A percentile compares a stretch with the other conserved stretches of the same genome.
phyloP scores from a whole-genome alignment of 2,113 vertebrate species.

The Neofelis nebulosa region DNA sequence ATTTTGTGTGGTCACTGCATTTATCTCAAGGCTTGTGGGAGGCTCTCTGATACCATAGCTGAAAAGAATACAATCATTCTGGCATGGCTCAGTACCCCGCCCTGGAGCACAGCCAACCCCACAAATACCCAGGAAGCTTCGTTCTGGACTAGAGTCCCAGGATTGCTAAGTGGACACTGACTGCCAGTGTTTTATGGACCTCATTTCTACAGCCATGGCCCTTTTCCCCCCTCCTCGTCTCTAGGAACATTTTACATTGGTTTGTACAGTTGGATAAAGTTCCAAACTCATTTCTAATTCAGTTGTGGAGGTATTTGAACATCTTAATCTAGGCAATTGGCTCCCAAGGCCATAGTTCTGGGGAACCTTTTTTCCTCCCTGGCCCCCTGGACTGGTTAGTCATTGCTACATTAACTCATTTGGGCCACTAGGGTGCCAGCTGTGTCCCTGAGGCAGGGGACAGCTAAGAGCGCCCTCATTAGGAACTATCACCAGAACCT shows the following conservation, averaged over 20 bases:
- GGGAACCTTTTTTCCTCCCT: neutral
- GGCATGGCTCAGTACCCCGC: accelerated
- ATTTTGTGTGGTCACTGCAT: too few species aligned
- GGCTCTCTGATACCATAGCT: neutral
- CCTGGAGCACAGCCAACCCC: neutral
- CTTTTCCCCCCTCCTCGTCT: neutral
- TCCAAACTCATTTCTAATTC: neutral
- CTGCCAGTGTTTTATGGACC: accelerated
- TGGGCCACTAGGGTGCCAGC: neutral
- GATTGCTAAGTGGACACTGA: accelerated
- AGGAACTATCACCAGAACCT: neutral
- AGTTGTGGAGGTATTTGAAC: accelerated
- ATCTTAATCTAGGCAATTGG: neutral
- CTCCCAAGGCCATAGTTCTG: neutral
- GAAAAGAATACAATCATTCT: accelerated
- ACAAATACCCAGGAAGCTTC: accelerated
- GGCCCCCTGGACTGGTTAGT: neutral
- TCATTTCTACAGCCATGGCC: accelerated
- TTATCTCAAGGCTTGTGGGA: accelerated
- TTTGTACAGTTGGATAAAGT: neutral
- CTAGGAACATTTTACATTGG: neutral
- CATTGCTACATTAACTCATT: neutral
- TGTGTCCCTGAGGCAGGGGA: neutral
- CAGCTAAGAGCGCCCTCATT: neutral
- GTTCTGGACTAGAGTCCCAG: neutral